These are phyloP conservation scores for Centropus bengalensis DNA, from an alignment of 2,113 vertebrate species.

Conservation along the genomic window DNA sequence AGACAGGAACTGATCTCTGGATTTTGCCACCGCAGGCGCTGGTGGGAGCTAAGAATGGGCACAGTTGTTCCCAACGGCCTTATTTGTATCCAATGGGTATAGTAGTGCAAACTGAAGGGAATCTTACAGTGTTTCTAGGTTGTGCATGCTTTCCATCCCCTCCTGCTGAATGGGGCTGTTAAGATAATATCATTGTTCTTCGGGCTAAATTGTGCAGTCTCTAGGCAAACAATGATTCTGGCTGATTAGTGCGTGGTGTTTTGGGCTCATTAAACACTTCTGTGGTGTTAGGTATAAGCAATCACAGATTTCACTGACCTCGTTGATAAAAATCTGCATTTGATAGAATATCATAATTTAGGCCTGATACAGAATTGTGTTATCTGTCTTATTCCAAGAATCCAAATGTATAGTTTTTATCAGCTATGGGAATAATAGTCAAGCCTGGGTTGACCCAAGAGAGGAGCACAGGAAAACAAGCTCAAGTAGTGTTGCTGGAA, in stretches of 20 bases:
- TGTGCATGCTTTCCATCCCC: background rate
- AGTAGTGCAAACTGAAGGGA: background rate
- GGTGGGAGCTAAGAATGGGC: background rate
- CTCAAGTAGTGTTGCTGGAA: background rate
- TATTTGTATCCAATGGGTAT: background rate
- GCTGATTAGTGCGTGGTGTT: background rate
- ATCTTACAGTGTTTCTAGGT: background rate
- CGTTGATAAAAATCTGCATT: background rate
- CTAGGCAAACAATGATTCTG: background rate
- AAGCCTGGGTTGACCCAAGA: background rate
- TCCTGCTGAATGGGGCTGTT: background rate
- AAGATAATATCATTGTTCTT: background rate
- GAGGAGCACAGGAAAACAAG: background rate
- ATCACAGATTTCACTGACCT: rapidly evolving
- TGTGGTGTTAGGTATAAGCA: background rate
- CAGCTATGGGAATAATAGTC: background rate
- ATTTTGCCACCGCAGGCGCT: background rate
- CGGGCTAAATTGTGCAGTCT: background rate
- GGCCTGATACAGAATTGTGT: background rate
- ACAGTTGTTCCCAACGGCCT: background rate
- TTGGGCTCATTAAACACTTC: background rate
- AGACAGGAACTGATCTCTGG: background rate
- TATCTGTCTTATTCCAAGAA: background rate
- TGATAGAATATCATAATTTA: background rate
- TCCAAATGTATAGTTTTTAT: background rate